phyloP scores from a whole-genome alignment of 2,113 vertebrate genomes.

The Xyrauchen texanus region DNA sequence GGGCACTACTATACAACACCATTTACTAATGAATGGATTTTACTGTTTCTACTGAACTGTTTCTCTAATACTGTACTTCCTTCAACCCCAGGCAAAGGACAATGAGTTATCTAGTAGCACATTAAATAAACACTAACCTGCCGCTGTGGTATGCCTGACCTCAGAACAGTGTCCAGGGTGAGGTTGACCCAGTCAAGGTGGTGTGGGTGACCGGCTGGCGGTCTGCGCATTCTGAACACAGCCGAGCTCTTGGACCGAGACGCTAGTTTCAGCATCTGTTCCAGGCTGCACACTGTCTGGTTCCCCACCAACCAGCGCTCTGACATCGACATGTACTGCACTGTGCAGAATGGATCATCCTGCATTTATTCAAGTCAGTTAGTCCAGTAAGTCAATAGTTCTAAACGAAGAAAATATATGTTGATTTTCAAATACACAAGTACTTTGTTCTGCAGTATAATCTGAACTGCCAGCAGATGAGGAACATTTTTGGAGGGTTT shows the following conservation, averaged over 20 bases:
- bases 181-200: slow-evolving; percentile 83
- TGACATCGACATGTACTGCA: slow-evolving; percentile 68
- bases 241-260: slow-evolving; percentile 78
- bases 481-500: no score
- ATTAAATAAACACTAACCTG: slow-evolving; percentile 73
- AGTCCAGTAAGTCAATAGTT: not conserved
- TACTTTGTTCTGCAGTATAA: no score
- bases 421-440: no score
- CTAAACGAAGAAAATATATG: no score
- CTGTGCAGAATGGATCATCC: slow-evolving; percentile 91
- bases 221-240: slow-evolving; percentile 81
- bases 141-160: slow-evolving; percentile 80
- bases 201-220: slow-evolving; percentile 83
- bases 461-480: no score
- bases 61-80: no score
- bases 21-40: no score
- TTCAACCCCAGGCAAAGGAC: not conserved
- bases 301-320: slow-evolving; percentile 80
- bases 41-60: no score
- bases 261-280: slow-evolving; percentile 80
- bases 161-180: slow-evolving; percentile 83
- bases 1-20: no score
- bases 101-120: not conserved
- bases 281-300: slow-evolving; percentile 89
- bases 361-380: slow-evolving; percentile 55